Base-by-base conservation (phyloP, 2,888 invertebrate genomes). In the Rhagium mordax region DNA sequence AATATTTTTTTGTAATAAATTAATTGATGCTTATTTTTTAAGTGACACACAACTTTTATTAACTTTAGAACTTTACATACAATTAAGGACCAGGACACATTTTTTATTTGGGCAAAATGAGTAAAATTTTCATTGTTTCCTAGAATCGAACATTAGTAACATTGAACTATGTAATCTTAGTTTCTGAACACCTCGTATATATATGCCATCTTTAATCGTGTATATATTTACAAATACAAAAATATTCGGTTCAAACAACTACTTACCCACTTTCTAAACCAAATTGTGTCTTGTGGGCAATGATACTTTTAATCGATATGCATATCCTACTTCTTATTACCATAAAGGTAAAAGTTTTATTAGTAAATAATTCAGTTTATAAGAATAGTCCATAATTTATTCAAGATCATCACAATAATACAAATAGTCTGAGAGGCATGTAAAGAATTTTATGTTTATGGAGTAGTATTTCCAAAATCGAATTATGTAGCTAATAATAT, bases 301-400 rank as follows among this genome's bases (percentile, higher is more conserved):
- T 51, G n/a, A 16, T 51, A 16, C 7, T n/a, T 18, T 8, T 20
- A 18, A 18, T 61, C 47, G 2, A 61, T 18, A 51, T 18, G 51
- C 8, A 18, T 51, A 18, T 18, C 16, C 16, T 51, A 18, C 18
- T 51, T 1, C 20, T 10, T 1, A 47, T 61, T 61, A 18, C 41
- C 61, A 61, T 61, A 47, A 21, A 47, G 20, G 61, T 47, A 61
- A 60, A 33, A 61, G 61, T 47, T 24, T 24, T 47, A 13, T n/a
- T 61, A 13, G 18, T 41, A 20, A 41, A 61, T 41, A 47, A 61
- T 61, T 61, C 41, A 51, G 51, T 51, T 51, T 20, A 51, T n/a
- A 41, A 15, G 41, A 41, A 2, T 10, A 41, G 41, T n/a, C 24
- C 24, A 41, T n/a, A 3, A 41, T n/a, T 41, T 41, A 33, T 33